A percentile compares a stretch with the other conserved stretches of the same genome.
phyloP scores from a whole-genome alignment of 2,113 vertebrate species.

The Hyperopisus bebe region DNA sequence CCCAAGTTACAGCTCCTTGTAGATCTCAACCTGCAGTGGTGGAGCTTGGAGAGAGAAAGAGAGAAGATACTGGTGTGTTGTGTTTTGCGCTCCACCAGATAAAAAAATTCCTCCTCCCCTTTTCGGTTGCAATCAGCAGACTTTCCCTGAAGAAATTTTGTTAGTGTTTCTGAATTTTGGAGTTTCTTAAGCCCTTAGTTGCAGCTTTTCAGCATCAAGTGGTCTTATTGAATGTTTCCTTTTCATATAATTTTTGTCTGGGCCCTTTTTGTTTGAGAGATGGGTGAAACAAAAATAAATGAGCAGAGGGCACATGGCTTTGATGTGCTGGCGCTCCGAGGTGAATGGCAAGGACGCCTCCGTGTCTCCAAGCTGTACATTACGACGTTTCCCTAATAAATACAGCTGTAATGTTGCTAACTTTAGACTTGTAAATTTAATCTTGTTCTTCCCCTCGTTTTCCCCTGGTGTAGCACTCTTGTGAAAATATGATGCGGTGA shows the following conservation, averaged over 20 bases:
- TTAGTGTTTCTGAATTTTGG: neutral
- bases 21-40: neutral
- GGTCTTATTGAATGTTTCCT: neutral
- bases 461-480: neutral
- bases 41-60: neutral
- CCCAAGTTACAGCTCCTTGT: neutral
- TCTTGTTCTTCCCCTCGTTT: neutral
- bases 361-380: conserved; percentile 11
- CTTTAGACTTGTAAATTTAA: conserved; percentile 3
- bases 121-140: neutral
- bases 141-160: neutral
- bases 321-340: conserved; percentile 20
- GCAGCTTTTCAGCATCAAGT: neutral
- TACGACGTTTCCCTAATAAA: conserved; percentile 1
- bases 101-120: neutral
- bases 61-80: neutral
- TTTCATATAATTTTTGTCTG: conserved; percentile 19
- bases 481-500: conserved; percentile 4
- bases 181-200: neutral
- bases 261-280: conserved; percentile 21
- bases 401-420: neutral
- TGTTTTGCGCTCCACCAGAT: neutral
- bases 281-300: conserved; percentile 17
- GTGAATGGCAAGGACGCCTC: conserved; percentile 22
- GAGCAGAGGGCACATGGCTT: conserved; percentile 14